A percentile compares a stretch with the other conserved stretches of the same genome.
Evolutionary conservation across 2,113 vertebrate species (phyloP).

Genomic region (Tonatia bakeri): DNA sequence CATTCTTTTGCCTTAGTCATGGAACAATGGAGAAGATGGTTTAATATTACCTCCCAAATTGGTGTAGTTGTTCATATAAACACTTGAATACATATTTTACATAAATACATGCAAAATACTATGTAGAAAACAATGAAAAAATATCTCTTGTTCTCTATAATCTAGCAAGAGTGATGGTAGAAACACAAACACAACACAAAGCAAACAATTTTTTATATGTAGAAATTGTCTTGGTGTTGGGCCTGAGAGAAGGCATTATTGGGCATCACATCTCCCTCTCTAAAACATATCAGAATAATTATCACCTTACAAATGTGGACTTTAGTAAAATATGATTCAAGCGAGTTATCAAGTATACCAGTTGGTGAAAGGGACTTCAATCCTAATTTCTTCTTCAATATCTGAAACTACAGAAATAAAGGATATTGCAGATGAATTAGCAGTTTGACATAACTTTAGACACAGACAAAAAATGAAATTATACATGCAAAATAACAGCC

Average conservation of each 20-base stretch:
- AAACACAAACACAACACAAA: background rate
- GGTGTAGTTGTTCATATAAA: background rate
- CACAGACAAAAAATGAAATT: background rate
- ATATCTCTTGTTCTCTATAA: background rate
- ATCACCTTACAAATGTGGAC: background rate
- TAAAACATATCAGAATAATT: background rate
- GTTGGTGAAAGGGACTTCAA: background rate
- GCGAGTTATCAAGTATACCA: background rate
- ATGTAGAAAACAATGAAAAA: background rate
- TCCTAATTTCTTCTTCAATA: background rate
- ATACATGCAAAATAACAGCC: background rate
- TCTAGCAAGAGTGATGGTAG: background rate
- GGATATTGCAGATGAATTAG: background rate
- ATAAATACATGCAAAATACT: background rate
- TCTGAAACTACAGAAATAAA: background rate
- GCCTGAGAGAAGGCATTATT: background rate
- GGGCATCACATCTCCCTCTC: background rate
- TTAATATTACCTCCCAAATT: background rate
- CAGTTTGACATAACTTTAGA: background rate
- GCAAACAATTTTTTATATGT: background rate
- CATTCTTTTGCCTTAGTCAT: background rate
- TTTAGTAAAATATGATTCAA: background rate
- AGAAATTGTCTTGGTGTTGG: background rate
- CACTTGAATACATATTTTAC: background rate
- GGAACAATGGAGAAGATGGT: background rate